Evolutionary conservation across 2,113 vertebrate species (phyloP).

Genomic region (Odocoileus hemionus): DNA sequence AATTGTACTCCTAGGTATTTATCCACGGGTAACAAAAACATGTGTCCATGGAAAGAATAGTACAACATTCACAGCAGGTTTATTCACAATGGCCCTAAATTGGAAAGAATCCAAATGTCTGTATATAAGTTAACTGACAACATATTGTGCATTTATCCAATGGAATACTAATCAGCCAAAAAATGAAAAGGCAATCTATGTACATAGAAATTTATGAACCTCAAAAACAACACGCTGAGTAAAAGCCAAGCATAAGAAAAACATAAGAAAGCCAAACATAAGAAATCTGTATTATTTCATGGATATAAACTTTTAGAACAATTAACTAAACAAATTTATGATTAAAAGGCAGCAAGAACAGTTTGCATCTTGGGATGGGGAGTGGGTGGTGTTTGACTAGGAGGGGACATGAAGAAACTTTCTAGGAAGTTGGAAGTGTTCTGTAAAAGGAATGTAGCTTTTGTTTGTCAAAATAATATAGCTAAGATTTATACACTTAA

Average conservation of each 20-base stretch:
- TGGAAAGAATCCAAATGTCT: constrained; percentile 26
- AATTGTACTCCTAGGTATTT: neutral
- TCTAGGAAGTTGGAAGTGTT: neutral
- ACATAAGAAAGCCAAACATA: neutral
- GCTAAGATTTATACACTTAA: neutral
- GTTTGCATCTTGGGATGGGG: neutral
- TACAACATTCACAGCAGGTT: neutral
- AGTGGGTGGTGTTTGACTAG: neutral
- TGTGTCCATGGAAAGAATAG: neutral
- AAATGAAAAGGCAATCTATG: neutral
- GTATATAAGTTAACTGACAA: constrained; percentile 20
- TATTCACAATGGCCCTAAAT: neutral
- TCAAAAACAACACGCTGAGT: neutral
- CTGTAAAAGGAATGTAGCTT: neutral
- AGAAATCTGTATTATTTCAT: neutral
- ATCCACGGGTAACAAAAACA: neutral
- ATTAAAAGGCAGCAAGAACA: neutral
- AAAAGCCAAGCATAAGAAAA: neutral
- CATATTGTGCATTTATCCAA: neutral
- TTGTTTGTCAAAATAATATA: constrained; percentile 22
- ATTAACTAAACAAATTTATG: neutral
- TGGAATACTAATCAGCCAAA: neutral
- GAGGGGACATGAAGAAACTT: neutral
- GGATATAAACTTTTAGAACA: neutral
- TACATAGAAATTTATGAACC: neutral